phyloP scores from a whole-genome alignment of 2,113 vertebrate genomes.

The Oncorhynchus mykiss region DNA sequence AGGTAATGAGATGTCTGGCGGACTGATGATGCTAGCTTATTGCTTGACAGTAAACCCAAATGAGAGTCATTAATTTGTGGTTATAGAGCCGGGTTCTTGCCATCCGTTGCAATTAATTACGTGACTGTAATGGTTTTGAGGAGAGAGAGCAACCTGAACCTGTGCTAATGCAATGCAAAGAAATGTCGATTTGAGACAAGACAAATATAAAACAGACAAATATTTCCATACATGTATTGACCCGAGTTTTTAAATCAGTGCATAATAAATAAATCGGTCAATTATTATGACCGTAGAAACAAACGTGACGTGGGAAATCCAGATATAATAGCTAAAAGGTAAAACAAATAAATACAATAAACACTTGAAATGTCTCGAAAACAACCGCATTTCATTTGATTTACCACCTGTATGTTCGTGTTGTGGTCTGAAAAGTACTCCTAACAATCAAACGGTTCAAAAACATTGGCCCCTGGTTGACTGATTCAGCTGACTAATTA shows the following conservation, averaged over 20 bases:
- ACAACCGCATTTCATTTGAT: not conserved
- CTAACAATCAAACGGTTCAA: not conserved
- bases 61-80: constrained; percentile 30
- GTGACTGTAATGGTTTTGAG: constrained; percentile 2
- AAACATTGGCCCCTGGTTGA: not conserved
- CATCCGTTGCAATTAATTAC: constrained; percentile 11
- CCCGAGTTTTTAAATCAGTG: not conserved
- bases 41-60: constrained; percentile 46
- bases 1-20: constrained; percentile 67
- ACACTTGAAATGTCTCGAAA: not conserved
- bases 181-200: not conserved
- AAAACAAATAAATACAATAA: not conserved
- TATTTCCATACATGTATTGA: not conserved
- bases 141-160: not conserved
- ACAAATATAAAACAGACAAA: not conserved
- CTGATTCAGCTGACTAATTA: not conserved
- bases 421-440: not conserved
- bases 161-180: not conserved
- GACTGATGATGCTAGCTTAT: constrained; percentile 59
- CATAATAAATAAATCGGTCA: not conserved
- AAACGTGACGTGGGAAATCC: not conserved
- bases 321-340: not conserved
- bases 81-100: constrained; percentile 4
- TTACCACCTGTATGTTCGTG: not conserved
- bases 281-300: not conserved